A percentile compares a stretch with the other conserved stretches of the same genome.
phyloP scores from a whole-genome alignment of 2,113 vertebrate species.

The Lophotis ruficrista region DNA sequence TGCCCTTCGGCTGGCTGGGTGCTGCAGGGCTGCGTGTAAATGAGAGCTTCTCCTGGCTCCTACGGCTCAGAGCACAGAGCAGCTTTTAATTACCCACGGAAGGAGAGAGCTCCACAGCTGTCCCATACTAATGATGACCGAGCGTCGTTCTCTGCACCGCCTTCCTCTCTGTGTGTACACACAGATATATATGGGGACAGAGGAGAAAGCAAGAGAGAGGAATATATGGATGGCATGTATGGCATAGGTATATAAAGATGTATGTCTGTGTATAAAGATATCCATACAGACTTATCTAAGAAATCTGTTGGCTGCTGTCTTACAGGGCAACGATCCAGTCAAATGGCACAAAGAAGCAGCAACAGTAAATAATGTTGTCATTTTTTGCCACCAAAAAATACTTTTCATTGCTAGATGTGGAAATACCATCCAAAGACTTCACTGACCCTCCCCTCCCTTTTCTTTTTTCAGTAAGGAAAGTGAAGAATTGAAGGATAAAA shows the following conservation, averaged over 20 bases:
- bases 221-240: neutral
- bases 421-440: neutral
- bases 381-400: neutral
- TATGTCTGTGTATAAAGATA: no score
- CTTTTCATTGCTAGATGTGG: neutral
- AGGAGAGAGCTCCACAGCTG: neutral
- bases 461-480: neutral
- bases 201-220: neutral
- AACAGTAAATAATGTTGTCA: neutral
- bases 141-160: neutral
- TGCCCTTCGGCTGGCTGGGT: neutral
- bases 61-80: neutral
- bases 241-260: neutral
- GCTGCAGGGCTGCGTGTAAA: neutral
- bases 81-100: slow-evolving; percentile 38
- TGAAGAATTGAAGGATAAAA: neutral
- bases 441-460: accelerated
- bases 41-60: neutral
- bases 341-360: neutral
- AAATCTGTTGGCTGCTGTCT: neutral
- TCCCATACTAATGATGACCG: neutral
- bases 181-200: neutral
- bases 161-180: neutral
- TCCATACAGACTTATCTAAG: neutral
- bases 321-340: neutral